phyloP scores from a whole-genome alignment of 2,113 vertebrate genomes.

The Coracopsis vasa region DNA sequence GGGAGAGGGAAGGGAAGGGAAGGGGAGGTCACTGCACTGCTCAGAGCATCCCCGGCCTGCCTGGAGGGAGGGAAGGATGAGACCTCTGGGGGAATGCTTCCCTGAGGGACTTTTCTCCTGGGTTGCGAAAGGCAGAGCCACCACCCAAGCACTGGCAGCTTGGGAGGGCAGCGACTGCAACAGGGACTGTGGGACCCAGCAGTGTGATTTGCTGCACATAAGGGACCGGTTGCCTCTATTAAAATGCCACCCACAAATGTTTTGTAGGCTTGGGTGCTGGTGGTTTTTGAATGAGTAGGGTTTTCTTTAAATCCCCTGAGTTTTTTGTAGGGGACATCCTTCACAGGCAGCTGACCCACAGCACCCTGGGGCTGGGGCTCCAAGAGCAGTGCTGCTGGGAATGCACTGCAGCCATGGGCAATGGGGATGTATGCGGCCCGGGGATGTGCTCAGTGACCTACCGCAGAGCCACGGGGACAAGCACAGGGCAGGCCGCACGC shows the following conservation, averaged over 20 bases:
- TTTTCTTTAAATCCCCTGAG: not conserved
- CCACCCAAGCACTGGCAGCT: not conserved
- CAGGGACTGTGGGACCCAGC: fast-evolving
- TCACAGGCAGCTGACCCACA: not conserved
- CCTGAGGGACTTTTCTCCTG: not conserved
- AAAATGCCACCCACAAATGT: not conserved
- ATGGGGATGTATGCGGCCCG: not conserved
- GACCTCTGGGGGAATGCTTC: not conserved
- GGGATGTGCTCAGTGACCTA: constrained; percentile 21
- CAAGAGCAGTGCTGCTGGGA: not conserved
- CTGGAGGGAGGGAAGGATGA: not conserved
- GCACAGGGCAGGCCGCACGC: not conserved
- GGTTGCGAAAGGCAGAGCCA: not conserved
- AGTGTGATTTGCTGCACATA: not conserved
- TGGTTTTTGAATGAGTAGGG: not conserved
- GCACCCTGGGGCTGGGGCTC: not conserved
- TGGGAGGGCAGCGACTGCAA: not conserved
- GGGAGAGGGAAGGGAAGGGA: not conserved
- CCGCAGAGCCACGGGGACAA: constrained; percentile 63
- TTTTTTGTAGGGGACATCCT: not conserved
- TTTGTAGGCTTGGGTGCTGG: not conserved
- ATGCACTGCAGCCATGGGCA: not conserved
- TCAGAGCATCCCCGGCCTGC: not conserved
- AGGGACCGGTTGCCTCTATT: not conserved
- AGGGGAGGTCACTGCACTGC: fast-evolving